Base-by-base conservation (phyloP, 2,888 invertebrate genomes). In the Adelphocoris suturalis region DNA sequence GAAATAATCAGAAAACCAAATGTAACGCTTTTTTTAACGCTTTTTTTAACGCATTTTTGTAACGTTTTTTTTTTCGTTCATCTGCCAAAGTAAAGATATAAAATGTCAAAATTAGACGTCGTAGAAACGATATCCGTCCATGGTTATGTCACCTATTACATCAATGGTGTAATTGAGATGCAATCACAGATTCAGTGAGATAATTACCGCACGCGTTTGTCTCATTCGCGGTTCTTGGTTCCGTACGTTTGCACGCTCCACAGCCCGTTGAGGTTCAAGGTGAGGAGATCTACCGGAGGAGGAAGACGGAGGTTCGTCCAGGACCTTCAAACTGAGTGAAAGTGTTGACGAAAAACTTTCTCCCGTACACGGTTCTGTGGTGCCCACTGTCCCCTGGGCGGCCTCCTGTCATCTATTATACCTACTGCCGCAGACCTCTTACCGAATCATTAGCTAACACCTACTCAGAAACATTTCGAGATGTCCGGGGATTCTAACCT, bases 321-420 rank as follows among this genome's bases (percentile, higher is more conserved):
- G 86, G 86, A 86, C 86, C 86, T 86, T 86, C 86, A 86, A 86
- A 86, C 46, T 78, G 78, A 88, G 88, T 88, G 88, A 88, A 88
- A 88, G 88, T 88, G 88, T 55, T 88, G 88, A 61, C 88, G 88
- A 88, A 88, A 88, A 88, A 88, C 88, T 88, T 88, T 88, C 88
- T 88, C 88, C 88, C 88, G 78, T 80, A 80, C 88, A 88, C 88
- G 88, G 88, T 85, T 85, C 61, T 57, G 28, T 85, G 85, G 85
- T 48, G 78, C 88, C 46, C 76, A 55, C 78, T 37, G 78, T 48
- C 55, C 55, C 37, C 82, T 46, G 37, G n/a, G 85, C 57, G 57
- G 14, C 85, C 37, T 37, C 4, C 75, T 46, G 46, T 75, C 86
- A 82, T 82, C 82, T 82, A 82, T 82, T 52, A 82, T 52, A 82